Base-by-base conservation (phyloP, 1,140 invertebrate genomes). In the Mya arenaria region DNA sequence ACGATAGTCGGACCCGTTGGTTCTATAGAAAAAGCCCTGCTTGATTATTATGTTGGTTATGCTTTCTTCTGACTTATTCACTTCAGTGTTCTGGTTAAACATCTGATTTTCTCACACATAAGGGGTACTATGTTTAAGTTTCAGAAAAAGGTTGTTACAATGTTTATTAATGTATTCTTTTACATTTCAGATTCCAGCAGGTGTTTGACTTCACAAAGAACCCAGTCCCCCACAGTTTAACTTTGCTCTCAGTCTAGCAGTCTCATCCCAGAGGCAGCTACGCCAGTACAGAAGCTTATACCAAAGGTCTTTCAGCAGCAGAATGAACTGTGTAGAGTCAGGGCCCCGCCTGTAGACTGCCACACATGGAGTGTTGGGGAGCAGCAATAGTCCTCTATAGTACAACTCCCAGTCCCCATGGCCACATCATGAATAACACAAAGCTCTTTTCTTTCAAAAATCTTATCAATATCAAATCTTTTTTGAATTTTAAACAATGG, bases 151-250 rank as follows among this genome's bases (percentile, higher is more conserved):
- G 13, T 13, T 13, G 25, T 28, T 65, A 13, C 28, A 13, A 28
- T 65, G 6, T 13, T 69, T 17, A 44, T 13, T 36, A 37, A 13
- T 41, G 62, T 34, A n/a, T 8, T 68, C 1, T 77, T 63, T 82
- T 71, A 39, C 37, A 44, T 84, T 84, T 10, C 81, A 87, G 86
- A 48, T 81, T 82, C 72, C 75, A 84, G 28, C 79, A 87, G 65
- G 84, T 87, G 4, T 86, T 84, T 28, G 83, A 87, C 74, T 87
- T 85, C 60, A 80, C 73, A 17, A 85, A 85, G 58, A 79, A 79
- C 58, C 84, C 84, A 48, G 83, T 82, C n/a, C 86, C 86, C 36
- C 65, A 72, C 60, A 82, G 74, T 58, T 37, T 87, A 30, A 62
- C 86, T 4, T 63, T 84, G 10, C 28, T 84, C 25, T 23, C 74